phyloP scores from a whole-genome alignment of 2,113 vertebrate genomes.

The Pontoporia blainvillei region DNA sequence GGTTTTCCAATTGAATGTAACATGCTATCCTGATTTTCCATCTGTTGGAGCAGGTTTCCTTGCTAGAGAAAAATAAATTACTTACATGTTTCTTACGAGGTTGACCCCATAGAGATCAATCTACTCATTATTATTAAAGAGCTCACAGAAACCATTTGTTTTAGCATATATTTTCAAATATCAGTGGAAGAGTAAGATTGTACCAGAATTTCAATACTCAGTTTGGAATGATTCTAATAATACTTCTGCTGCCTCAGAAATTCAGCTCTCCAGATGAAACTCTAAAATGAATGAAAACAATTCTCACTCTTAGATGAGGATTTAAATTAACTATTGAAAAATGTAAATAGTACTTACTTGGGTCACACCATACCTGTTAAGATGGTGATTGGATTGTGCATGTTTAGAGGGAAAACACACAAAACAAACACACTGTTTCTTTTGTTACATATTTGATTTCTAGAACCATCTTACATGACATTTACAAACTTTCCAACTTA shows the following conservation, averaged over 20 bases:
- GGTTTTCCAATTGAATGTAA: background rate
- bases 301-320: background rate
- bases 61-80: background rate
- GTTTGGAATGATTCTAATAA: slow-evolving; percentile 12
- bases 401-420: slow-evolving; percentile 4
- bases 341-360: background rate
- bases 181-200: background rate
- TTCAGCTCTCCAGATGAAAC: slow-evolving; percentile 32
- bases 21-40: background rate
- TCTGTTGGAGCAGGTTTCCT: background rate
- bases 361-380: background rate
- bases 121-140: background rate
- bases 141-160: background rate
- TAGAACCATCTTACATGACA: background rate
- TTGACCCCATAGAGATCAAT: background rate
- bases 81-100: background rate
- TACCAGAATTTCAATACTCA: slow-evolving; percentile 26
- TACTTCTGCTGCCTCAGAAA: background rate
- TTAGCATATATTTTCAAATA: slow-evolving; percentile 20
- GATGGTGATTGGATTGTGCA: background rate
- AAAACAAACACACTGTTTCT: background rate
- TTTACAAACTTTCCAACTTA: background rate
- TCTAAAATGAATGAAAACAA: slow-evolving; percentile 31
- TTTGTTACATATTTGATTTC: background rate
- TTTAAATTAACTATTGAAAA: slow-evolving; percentile 33